Conservation (phyloP, 2,113 vertebrate species). For the Mustelus asterias region DNA sequence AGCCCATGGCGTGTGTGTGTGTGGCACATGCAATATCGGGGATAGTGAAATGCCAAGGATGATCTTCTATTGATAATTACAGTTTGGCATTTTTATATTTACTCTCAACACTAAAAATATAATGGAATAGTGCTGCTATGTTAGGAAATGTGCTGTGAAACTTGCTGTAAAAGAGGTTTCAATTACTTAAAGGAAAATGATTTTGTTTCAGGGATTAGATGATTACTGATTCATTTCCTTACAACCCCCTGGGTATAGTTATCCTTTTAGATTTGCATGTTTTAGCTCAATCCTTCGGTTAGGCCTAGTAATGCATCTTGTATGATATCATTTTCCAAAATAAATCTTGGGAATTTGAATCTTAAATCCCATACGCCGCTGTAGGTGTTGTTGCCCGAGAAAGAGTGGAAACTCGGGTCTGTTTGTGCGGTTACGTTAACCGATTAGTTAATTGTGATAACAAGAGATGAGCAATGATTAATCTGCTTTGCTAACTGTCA, state of each 20-base stretch:
- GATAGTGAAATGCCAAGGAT: not conserved
- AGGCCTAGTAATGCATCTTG: not conserved
- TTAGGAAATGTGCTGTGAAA: not conserved
- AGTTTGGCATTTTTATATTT: not conserved
- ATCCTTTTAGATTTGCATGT: not conserved
- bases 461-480: conserved; percentile 7
- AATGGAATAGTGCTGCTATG: not conserved
- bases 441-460: not conserved
- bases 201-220: not conserved
- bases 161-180: not conserved
- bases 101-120: not conserved
- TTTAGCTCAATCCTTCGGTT: not conserved
- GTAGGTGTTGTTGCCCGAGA: no score
- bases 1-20: not conserved
- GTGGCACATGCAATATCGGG: not conserved
- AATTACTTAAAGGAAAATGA: conserved; percentile 27
- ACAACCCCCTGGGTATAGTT: not conserved
- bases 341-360: not conserved
- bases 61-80: not conserved
- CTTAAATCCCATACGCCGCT: not conserved
- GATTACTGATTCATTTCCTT: conserved; percentile 18
- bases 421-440: not conserved
- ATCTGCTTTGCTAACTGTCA: not conserved
- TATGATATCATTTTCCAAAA: conserved; percentile 28
- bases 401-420: not conserved